Evolutionary conservation across 2,888 invertebrate genomes (phyloP), one percentile per base, ranked within the genome.

Genomic region (Calameuta pallipes): DNA sequence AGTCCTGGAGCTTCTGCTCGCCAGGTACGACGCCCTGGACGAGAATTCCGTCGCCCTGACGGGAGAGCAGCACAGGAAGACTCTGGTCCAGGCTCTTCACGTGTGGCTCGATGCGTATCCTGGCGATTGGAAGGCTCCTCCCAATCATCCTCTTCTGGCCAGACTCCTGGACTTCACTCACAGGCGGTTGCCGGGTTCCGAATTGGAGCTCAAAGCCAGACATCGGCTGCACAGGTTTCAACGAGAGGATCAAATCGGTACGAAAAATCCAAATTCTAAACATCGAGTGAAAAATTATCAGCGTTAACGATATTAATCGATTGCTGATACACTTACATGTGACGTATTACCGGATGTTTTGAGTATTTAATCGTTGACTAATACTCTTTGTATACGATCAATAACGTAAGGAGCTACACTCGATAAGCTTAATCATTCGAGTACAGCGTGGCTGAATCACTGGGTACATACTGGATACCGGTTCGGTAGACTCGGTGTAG

Each of bases 41-140:
- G 93, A 94, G 80, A 94, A 94, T 83, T 92, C 92, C 71, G 91
- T 92, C 87, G 91, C 93, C 82, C 87, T 92, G 84, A 94, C 93
- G 78, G 94, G 95, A 80, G 95, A 95, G 86, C 95, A 95, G 91
- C 96, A 96, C 87, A 93, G 95, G 90, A 96, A 96, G 95, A 97
- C 97, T 83, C 94, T 98, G 91, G 95, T 97, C 87, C 96, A 97
- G 85, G 97, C 97, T 81, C 94, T 99, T 84, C 97, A 98, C 90
- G 98, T 99, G 73, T 99, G 99, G 99, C 92, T 99, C 90, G 99
- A 99, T 92, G 97, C 97, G 79, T 99, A 98, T 92, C 97, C 98
- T 70, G 98, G 99, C 92, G 99, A 99, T 92, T 94, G 94, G 93
- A 94, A 95, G 81, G 96, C 97, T 85, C 94, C 96, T 69, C 97